phyloP scores from a whole-genome alignment of 2,888 invertebrate species.

The Lasius fuliginosus region DNA sequence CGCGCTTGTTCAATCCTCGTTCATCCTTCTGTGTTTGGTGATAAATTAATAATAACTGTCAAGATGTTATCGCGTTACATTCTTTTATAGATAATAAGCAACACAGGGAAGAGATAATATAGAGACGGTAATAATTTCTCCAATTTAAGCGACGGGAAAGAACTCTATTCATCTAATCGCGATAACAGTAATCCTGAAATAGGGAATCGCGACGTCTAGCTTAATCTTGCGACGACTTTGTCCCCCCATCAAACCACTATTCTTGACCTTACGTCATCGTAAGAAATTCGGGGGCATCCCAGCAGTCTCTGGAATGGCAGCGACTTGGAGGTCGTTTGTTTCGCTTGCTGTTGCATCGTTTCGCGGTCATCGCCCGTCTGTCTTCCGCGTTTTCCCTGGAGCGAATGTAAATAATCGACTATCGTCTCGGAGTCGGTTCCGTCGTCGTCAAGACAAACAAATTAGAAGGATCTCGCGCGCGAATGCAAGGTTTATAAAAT shows the following conservation, averaged over 20 bases:
- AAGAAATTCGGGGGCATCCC: constrained; percentile 72
- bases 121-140: not conserved
- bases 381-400: constrained; percentile 60
- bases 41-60: constrained; percentile 41
- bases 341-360: constrained; percentile 66
- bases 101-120: not conserved
- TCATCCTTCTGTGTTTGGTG: not conserved
- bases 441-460: constrained; percentile 62
- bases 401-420: constrained; percentile 71
- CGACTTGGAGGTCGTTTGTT: constrained; percentile 68
- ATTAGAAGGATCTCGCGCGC: constrained; percentile 66
- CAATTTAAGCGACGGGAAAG: not conserved
- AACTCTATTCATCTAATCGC: not conserved
- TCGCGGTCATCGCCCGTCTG: constrained; percentile 53
- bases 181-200: constrained; percentile 22
- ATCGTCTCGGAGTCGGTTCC: constrained; percentile 66
- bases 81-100: constrained; percentile 20
- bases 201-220: constrained; percentile 11
- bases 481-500: constrained; percentile 73
- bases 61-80: constrained; percentile 19
- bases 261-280: constrained; percentile 63
- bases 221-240: constrained; percentile 51
- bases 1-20: not conserved
- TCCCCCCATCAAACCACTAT: constrained; percentile 58
- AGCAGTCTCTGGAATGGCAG: constrained; percentile 28